phyloP scores from a whole-genome alignment of 2,888 invertebrate species.

The Lycaena phlaeas region DNA sequence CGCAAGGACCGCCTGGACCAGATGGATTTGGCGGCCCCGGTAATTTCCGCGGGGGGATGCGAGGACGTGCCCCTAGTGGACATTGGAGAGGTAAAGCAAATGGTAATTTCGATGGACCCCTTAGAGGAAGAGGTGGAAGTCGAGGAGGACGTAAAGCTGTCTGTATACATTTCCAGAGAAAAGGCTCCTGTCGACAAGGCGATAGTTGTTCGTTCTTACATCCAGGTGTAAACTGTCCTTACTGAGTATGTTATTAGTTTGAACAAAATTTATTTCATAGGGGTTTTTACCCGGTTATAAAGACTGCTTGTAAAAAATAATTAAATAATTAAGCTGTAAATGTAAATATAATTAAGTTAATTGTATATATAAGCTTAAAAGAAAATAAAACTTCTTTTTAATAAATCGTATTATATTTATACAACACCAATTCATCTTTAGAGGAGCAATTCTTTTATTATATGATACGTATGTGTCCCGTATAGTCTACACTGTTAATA shows the following conservation, averaged over 20 bases:
- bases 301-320: constrained; percentile 12
- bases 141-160: constrained; percentile 72
- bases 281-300: background rate
- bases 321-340: background rate
- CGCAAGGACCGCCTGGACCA: constrained; percentile 38
- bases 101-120: constrained; percentile 61
- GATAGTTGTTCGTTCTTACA: constrained; percentile 89
- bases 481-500: too few species aligned
- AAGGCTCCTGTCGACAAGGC: constrained; percentile 86
- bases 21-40: constrained; percentile 49
- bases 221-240: constrained; percentile 78
- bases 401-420: too few species aligned
- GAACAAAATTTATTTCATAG: constrained; percentile 1
- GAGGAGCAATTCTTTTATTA: too few species aligned
- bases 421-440: too few species aligned
- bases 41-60: constrained; percentile 71
- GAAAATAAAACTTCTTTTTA: background rate
- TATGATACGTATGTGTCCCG: too few species aligned
- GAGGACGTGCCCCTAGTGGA: constrained; percentile 64
- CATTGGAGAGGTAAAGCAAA: constrained; percentile 66
- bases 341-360: constrained; percentile 3
- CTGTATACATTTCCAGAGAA: constrained; percentile 85
- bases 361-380: background rate
- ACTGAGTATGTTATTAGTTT: constrained; percentile 26
- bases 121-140: constrained; percentile 59